Evolutionary conservation across 2,113 vertebrate species (phyloP).

Genomic region (Myotis davidii): DNA sequence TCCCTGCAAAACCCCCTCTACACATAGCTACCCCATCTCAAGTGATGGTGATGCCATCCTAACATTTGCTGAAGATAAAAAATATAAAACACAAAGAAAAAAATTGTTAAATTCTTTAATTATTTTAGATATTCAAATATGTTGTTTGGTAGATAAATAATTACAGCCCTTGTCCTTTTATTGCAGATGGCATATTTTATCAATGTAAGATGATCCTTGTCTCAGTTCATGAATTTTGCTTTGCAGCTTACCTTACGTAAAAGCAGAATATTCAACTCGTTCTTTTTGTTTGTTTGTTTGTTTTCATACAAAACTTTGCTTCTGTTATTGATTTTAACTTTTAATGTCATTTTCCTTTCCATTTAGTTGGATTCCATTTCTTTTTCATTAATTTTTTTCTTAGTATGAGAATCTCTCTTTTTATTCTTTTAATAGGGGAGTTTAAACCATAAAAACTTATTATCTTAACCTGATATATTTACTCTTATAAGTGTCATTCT

Average conservation of each 20-base stretch:
- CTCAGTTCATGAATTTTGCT: neutral
- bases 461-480: neutral
- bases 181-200: neutral
- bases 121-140: neutral
- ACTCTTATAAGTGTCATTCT: neutral
- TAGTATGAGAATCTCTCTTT: neutral
- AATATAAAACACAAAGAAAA: neutral
- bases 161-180: neutral
- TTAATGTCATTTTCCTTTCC: neutral
- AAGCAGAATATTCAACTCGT: neutral
- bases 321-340: neutral
- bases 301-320: neutral
- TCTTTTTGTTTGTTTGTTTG: neutral
- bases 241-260: neutral
- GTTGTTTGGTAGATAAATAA: neutral
- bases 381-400: neutral
- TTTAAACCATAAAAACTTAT: neutral
- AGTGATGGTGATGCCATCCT: neutral
- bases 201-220: neutral
- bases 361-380: neutral
- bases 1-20: neutral
- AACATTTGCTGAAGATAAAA: neutral
- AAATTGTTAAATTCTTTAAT: neutral
- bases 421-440: neutral
- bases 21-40: neutral